These are phyloP conservation scores for Hypothenemus hampei DNA, from an alignment of 1,140 invertebrate species.

Conservation along the genomic window DNA sequence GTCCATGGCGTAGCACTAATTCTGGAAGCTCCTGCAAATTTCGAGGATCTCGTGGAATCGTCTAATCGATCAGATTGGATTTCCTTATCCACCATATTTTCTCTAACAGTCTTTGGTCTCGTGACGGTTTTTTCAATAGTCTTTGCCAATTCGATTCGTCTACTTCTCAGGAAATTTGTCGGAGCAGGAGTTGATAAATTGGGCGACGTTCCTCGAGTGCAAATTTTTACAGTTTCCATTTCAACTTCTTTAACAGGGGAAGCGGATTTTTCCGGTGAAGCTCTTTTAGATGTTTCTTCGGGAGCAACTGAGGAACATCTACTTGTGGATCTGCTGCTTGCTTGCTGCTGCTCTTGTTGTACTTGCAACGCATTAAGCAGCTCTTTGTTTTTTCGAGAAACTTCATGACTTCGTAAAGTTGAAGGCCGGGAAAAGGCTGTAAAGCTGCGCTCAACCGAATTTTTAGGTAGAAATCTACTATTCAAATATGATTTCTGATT, in stretches of 20 bases:
- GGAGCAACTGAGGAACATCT: constrained; percentile 36
- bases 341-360: constrained; percentile 35
- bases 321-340: constrained; percentile 32
- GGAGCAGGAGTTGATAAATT: constrained; percentile 61
- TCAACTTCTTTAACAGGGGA: constrained; percentile 27
- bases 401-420: constrained; percentile 36
- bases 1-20: constrained; percentile 56
- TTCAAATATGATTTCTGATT: constrained; percentile 43
- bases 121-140: constrained; percentile 62
- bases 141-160: constrained; percentile 65
- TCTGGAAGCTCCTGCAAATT: constrained; percentile 55
- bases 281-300: constrained; percentile 30
- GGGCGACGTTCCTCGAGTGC: constrained; percentile 71
- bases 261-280: not conserved
- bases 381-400: constrained; percentile 42
- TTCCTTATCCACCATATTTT: constrained; percentile 55
- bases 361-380: constrained; percentile 37
- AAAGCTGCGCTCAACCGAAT: constrained; percentile 43
- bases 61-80: constrained; percentile 64
- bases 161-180: constrained; percentile 52
- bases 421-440: constrained; percentile 40
- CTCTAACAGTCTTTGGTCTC: constrained; percentile 48
- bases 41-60: constrained; percentile 56
- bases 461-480: constrained; percentile 44
- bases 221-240: constrained; percentile 55